Conservation (phyloP, 53 echinoderm and acorn worm species). For the Mesocentrotus franciscanus region DNA sequence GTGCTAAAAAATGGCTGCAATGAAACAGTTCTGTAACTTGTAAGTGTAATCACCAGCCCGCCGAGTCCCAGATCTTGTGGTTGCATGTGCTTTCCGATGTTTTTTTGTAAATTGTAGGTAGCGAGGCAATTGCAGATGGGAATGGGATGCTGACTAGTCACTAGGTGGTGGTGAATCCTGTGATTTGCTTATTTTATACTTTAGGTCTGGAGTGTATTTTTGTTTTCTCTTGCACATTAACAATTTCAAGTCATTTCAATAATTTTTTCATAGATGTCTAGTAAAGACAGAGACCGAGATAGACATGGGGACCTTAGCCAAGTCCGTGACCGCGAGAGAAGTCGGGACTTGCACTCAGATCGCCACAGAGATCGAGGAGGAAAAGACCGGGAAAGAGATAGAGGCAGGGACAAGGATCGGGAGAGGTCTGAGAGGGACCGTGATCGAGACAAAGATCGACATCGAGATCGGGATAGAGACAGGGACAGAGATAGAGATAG, state of each 20-base stretch:
- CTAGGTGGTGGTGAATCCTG: no score
- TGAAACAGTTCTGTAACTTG: no score
- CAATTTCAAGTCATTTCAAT: not conserved
- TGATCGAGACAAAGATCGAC: constrained; percentile 67
- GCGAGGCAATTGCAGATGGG: no score
- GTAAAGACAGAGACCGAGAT: constrained; percentile 71
- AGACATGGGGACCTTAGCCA: constrained; percentile 31
- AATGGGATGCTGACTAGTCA: no score
- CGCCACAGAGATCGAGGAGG: constrained; percentile 78
- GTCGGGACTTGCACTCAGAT: constrained; percentile 59
- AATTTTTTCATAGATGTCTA: constrained; percentile 19
- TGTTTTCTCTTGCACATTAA: no score
- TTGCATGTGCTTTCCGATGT: no score
- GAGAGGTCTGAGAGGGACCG: constrained; percentile 68
- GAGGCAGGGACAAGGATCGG: constrained; percentile 69
- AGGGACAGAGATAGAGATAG: constrained; percentile 71
- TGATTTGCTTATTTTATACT: no score
- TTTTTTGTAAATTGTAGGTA: no score
- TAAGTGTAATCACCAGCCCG: no score
- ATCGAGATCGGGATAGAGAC: constrained; percentile 68
- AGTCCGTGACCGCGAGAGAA: constrained; percentile 51
- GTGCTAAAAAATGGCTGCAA: no score
- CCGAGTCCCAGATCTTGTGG: no score
- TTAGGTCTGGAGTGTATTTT: no score
- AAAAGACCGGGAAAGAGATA: constrained; percentile 69